phyloP scores from a whole-genome alignment of 2,888 invertebrate species.

The Nomada hirtipes region DNA sequence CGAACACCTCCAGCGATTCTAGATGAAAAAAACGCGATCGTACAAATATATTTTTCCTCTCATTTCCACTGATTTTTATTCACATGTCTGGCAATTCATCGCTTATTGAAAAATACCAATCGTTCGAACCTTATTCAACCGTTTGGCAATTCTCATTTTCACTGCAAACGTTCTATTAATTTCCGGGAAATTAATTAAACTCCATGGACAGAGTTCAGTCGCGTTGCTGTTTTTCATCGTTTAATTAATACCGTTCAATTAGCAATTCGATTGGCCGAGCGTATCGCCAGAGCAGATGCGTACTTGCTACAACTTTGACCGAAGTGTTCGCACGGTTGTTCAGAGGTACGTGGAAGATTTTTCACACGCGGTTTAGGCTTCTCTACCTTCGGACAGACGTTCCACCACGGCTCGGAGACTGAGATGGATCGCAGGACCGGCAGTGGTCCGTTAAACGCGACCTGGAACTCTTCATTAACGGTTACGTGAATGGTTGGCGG shows the following conservation, averaged over 20 bases:
- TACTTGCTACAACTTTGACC: background rate
- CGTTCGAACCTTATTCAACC: background rate
- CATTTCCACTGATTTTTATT: too few relatives aligned
- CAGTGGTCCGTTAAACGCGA: slow-evolving; percentile 14
- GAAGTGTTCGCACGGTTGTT: background rate
- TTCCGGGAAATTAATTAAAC: background rate
- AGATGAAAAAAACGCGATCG: too few relatives aligned
- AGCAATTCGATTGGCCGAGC: background rate
- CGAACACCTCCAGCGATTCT: background rate
- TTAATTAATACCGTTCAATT: slow-evolving; percentile 9
- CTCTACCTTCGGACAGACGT: background rate
- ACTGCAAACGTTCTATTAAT: background rate
- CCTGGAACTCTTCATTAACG: slow-evolving; percentile 41
- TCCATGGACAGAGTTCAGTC: background rate
- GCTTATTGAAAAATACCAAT: too few relatives aligned
- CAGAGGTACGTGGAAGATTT: slow-evolving; percentile 9
- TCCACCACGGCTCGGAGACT: slow-evolving; percentile 26
- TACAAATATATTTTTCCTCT: too few relatives aligned
- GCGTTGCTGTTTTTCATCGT: background rate
- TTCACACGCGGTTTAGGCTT: slow-evolving; percentile 34
- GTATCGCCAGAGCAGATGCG: background rate
- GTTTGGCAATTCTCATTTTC: background rate
- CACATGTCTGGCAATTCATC: too few relatives aligned
- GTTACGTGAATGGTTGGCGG: slow-evolving; percentile 5
- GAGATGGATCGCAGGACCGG: slow-evolving; percentile 30